These are phyloP conservation scores for Enteromius unitaeniatus DNA, from an alignment of 2,797 vertebrate species.

Conservation along the genomic window DNA sequence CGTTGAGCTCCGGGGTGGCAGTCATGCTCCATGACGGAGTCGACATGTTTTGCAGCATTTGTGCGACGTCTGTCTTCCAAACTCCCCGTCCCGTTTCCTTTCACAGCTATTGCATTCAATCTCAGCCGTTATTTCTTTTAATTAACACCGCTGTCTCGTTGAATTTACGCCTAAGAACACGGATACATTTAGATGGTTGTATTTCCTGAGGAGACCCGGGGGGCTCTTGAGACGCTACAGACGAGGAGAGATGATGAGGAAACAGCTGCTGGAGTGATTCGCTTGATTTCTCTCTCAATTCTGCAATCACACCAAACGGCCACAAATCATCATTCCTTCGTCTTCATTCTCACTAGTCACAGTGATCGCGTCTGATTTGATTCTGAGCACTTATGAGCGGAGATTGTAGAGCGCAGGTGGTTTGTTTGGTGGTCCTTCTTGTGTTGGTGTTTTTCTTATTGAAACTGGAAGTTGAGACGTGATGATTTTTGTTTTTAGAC, in stretches of 20 bases:
- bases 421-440: background rate
- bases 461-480: background rate
- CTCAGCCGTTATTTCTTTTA: constrained; percentile 42
- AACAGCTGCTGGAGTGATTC: constrained; percentile 44
- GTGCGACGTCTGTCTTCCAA: background rate
- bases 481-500: background rate
- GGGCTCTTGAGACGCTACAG: constrained; percentile 30
- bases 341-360: background rate
- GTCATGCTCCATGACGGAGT: background rate
- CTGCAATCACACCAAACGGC: constrained; percentile 31
- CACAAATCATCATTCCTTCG: constrained; percentile 22
- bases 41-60: background rate
- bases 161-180: constrained; percentile 27
- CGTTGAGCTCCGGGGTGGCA: background rate
- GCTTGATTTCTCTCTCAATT: constrained; percentile 37
- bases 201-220: constrained; percentile 24
- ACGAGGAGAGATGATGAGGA: constrained; percentile 33
- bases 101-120: constrained; percentile 50
- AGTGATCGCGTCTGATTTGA: background rate
- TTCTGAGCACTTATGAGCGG: no score
- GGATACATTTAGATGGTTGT: constrained; percentile 32
- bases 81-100: constrained; percentile 39
- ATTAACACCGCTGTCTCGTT: constrained; percentile 14
- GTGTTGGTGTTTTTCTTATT: background rate
- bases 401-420: background rate